Evolutionary conservation across 2,113 vertebrate species (phyloP), one percentile per base, ranked within the genome.

Genomic region (Serilophus lunatus): DNA sequence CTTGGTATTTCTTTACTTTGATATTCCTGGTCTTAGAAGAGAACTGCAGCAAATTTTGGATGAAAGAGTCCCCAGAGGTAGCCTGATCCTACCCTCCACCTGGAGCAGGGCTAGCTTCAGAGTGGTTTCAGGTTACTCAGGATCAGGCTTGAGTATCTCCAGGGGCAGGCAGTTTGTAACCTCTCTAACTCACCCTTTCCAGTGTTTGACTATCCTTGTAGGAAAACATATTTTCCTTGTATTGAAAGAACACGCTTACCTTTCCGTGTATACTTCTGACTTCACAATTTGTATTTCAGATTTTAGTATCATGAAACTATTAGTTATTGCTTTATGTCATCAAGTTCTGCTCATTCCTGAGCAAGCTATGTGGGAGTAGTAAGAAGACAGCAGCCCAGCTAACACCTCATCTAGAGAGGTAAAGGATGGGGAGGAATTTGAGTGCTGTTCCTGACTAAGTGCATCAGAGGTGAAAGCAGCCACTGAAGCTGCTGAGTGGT

Each of bases 151-250:
- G 59, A 80, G 9, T 7, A n/a, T 10, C n/a, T 86, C 24, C 17
- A n/a, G 33, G 36, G 49, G 38, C 2, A 2, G 24, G 44, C 7
- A 51, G 18, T 69, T 29, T 77, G 16, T 86, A 72, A 72, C n/a
- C n/a, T n/a, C 14, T 13, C 8, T 49, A 61, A 12, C 35, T 42
- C 44, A 59, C 25, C n/a, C n/a, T 13, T 65, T 44, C 10, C 31
- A 49, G 16, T 47, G 31, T 56, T 93, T 68, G 24, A 9, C 29
- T 1, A 0, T 35, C n/a, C 40, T 64, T 0, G 0, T 19, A 15
- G 45, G 69, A 13, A 35, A 80, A 86, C 86, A 49, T 56, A 26
- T 26, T 50, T 69, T 36, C 17, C 25, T 49, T 51, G 6, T 61
- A 18, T 38, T 38, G 11, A 64, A 61, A 51, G 22, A 65, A 13